Percentiles rank a stretch among this genome's conserved stretches.
Evolutionary conservation across 2,797 vertebrate genomes (phyloP).

Genomic region (Poeciliopsis gracilis): DNA sequence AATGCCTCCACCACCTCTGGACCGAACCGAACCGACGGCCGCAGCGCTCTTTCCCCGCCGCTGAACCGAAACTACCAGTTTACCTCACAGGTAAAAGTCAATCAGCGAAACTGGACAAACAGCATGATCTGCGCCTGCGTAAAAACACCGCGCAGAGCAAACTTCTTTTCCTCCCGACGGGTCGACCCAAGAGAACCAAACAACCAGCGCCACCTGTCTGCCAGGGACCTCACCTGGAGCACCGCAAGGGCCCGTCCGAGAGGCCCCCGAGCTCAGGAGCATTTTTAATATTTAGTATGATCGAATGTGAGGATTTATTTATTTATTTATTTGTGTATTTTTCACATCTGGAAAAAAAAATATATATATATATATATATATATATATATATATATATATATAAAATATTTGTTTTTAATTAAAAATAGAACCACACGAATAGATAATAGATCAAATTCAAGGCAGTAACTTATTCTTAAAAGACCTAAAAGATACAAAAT

Average conservation of each 20-base stretch:
- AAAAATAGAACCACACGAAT: neutral
- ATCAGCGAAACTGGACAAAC: constrained; percentile 85
- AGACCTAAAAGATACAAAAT: neutral
- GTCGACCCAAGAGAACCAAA: constrained; percentile 37
- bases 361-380: too few species aligned
- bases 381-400: too few species aligned
- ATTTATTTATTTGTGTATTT: neutral
- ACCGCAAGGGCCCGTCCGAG: neutral
- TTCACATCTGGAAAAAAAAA: neutral
- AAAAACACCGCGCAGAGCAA: constrained; percentile 75
- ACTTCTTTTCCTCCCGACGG: constrained; percentile 72
- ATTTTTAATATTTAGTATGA: neutral
- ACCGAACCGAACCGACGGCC: constrained; percentile 18
- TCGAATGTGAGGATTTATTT: neutral
- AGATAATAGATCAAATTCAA: neutral
- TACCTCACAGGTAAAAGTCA: constrained; percentile 84
- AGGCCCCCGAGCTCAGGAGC: neutral
- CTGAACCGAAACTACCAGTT: constrained; percentile 78
- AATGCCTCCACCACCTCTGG: constrained; percentile 33
- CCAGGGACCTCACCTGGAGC: neutral
- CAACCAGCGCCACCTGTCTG: constrained; percentile 79
- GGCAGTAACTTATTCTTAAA: neutral
- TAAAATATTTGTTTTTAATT: neutral
- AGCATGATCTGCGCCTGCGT: constrained; percentile 82
- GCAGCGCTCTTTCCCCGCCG: constrained; percentile 31